Evolutionary conservation across 2,797 vertebrate species (phyloP).

Genomic region (Pipistrellus nathusii): DNA sequence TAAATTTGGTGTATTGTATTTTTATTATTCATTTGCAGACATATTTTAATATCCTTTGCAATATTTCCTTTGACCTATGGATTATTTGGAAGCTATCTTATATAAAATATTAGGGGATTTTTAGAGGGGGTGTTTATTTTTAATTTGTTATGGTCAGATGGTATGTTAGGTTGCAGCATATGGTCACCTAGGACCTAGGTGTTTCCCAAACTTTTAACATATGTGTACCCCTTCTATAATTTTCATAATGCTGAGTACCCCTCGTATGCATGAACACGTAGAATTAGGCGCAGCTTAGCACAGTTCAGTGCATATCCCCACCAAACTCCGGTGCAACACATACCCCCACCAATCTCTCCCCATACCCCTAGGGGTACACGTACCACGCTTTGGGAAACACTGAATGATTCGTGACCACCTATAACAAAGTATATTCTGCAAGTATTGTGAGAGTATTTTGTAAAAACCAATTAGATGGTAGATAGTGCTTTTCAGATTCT

Average conservation of each 20-base stretch:
- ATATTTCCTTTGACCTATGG: background rate
- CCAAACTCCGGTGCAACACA: too few relatives aligned
- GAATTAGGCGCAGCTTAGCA: too few relatives aligned
- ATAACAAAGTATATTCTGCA: background rate
- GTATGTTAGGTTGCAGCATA: background rate
- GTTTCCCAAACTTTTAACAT: too few relatives aligned
- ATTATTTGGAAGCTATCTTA: background rate
- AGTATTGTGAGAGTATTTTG: background rate
- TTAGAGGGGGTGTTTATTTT: background rate
- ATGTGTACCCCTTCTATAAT: too few relatives aligned
- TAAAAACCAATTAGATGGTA: background rate
- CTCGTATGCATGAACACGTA: too few relatives aligned
- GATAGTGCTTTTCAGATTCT: constrained; percentile 3
- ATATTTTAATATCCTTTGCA: background rate
- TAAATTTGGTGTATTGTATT: background rate
- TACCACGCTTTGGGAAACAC: too few relatives aligned
- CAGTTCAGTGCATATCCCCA: too few relatives aligned
- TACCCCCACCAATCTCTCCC: too few relatives aligned
- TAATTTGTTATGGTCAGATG: background rate
- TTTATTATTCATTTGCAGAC: background rate
- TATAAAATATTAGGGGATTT: background rate
- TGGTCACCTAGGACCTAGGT: background rate
- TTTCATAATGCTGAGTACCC: too few relatives aligned
- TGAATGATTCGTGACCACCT: background rate
- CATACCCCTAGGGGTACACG: too few relatives aligned